A percentile compares a stretch with the other conserved stretches of the same genome.
These are phyloP conservation scores for Eulemur rubriventer DNA, from an alignment of 2,797 vertebrate species.

Conservation along the genomic window DNA sequence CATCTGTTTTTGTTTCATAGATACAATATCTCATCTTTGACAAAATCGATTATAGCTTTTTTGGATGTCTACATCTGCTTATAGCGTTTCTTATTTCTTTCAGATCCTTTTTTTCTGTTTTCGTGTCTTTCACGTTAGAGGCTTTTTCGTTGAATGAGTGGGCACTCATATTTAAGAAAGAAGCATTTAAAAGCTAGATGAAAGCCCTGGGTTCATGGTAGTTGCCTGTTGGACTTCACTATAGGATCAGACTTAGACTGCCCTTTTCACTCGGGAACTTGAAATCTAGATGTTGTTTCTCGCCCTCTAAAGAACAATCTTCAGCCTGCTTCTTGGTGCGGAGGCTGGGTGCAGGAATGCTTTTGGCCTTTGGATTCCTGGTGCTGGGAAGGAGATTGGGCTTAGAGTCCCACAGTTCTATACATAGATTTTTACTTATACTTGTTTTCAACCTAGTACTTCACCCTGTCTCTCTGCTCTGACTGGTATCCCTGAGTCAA, in stretches of 20 bases:
- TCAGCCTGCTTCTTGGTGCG: neutral
- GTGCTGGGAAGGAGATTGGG: neutral
- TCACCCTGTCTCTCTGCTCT: neutral
- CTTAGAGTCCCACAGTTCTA: neutral
- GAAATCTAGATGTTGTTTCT: slow-evolving; percentile 5
- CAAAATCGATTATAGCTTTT: neutral
- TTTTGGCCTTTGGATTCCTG: slow-evolving; percentile 11
- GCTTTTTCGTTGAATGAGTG: neutral
- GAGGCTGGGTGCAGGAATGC: neutral
- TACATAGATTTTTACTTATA: slow-evolving; percentile 26
- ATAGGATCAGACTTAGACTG: neutral
- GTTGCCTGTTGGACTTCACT: neutral
- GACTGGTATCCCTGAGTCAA: neutral
- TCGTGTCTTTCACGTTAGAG: neutral
- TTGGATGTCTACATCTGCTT: neutral
- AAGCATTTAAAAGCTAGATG: neutral
- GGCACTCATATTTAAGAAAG: neutral
- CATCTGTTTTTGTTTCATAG: neutral
- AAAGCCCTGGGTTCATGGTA: neutral
- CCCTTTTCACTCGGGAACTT: neutral
- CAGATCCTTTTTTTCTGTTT: neutral
- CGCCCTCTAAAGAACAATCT: neutral
- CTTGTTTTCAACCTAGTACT: neutral
- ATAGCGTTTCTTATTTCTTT: neutral
- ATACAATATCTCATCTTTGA: neutral